Base-by-base conservation (phyloP, 2,797 vertebrate genomes). In the Echiichthys vipera region DNA sequence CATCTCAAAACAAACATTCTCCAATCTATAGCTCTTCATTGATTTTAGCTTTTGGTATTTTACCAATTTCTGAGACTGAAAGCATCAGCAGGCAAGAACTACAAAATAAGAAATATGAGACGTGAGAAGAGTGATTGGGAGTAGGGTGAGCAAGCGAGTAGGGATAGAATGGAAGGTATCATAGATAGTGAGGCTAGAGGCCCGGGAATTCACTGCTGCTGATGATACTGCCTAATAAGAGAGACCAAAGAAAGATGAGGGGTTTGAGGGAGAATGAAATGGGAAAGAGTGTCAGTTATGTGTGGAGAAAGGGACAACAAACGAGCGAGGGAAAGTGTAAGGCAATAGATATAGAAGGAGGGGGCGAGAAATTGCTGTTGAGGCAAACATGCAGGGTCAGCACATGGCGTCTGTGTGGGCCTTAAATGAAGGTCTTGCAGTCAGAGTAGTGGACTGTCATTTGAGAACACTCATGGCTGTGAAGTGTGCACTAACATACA, bases 311-410 rank as follows among this genome's bases (percentile, higher is more conserved):
- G 47, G 65, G 54, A 54, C 57, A 62, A 58, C 36, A 65, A 78
- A 43, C 15, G 36, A 71, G 61, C 18, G 11, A 72, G 42, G 54
- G 59, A 55, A 59, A 65, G 50, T 51, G 61, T 62, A 69, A 65
- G 72, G 72, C 54, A 73, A 49, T n/a, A 47, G 42, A 58, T 30
- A 5, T 63, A 64, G 57, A 61, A 46, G 39, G 74, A 71, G 64
- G 65, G 64, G 65, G 64, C 2, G 8, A 47, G 51, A 68, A 64
- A 74, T 39, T 71, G 71, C 73, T 37, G 50, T 59, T 37, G 45
- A 78, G 39, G 63, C 46, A 80, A 83, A 89, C 64, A 65, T 75
- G 82, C 74, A 71, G 12, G 36, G 62, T 87, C 75, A 86, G 81
- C 81, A 85, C 61, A 85, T 68, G 63, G 79, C 17, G 32, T 73